A percentile compares a stretch with the other conserved stretches of the same genome.
phyloP scores from a whole-genome alignment of 2,797 vertebrate genomes.

The Sebastes miniatus region DNA sequence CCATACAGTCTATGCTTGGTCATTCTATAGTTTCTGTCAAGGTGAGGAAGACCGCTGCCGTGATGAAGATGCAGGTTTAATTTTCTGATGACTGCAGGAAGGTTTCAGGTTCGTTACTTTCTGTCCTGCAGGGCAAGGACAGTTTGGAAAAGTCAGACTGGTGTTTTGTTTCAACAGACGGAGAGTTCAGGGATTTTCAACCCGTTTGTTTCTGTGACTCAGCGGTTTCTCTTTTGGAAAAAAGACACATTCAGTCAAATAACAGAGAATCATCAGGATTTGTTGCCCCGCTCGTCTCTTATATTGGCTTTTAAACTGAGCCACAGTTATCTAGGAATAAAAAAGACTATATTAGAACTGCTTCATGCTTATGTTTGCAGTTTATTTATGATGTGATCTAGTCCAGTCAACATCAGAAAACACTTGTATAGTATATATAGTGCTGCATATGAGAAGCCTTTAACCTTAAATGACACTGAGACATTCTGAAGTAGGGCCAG shows the following conservation, averaged over 20 bases:
- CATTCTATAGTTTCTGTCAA: not conserved
- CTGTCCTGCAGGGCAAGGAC: not conserved
- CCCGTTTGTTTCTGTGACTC: slow-evolving; percentile 16
- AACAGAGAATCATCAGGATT: slow-evolving; percentile 7
- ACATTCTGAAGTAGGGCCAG: not conserved
- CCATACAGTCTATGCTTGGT: not conserved
- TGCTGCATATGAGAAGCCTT: not conserved
- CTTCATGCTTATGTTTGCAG: not conserved
- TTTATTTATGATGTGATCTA: not conserved
- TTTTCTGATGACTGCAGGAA: slow-evolving; percentile 59
- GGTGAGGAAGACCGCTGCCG: slow-evolving; percentile 13
- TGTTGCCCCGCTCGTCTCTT: not conserved
- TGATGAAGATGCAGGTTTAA: slow-evolving; percentile 46
- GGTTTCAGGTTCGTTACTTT: slow-evolving; percentile 25
- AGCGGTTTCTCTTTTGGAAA: slow-evolving; percentile 13
- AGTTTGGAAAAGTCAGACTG: not conserved
- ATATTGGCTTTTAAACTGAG: not conserved
- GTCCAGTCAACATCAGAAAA: not conserved
- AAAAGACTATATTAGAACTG: not conserved
- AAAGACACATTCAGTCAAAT: not conserved
- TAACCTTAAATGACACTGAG: not conserved
- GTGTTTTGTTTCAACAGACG: slow-evolving; percentile 34
- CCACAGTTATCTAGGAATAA: not conserved
- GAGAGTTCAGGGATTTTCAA: slow-evolving; percentile 1
- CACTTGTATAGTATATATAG: not conserved